Evolutionary conservation across 1,140 invertebrate species (phyloP).

Genomic region (Temnothorax longispinosus): DNA sequence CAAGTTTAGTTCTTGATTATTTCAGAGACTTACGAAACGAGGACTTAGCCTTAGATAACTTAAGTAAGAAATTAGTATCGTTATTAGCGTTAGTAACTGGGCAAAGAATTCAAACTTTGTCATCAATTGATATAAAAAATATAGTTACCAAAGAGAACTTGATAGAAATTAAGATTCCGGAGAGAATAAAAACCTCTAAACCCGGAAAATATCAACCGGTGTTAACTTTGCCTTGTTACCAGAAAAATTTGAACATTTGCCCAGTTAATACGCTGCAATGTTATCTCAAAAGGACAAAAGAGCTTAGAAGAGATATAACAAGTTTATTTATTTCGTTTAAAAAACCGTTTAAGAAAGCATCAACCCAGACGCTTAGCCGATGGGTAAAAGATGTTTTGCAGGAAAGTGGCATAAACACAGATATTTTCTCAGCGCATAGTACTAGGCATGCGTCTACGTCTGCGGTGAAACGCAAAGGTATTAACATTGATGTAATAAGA

Average conservation of each 20-base stretch:
- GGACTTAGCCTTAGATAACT: neutral
- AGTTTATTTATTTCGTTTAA: neutral
- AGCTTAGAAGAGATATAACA: neutral
- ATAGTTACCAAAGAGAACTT: neutral
- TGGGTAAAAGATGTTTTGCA: neutral
- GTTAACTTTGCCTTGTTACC: too few relatives aligned
- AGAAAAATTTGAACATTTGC: too few relatives aligned
- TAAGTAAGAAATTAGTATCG: neutral
- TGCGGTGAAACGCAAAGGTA: neutral
- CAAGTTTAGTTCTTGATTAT: neutral
- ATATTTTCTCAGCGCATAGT: neutral
- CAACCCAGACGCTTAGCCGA: neutral
- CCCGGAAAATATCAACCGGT: too few relatives aligned
- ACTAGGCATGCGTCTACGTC: neutral
- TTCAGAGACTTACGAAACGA: neutral
- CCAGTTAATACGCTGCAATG: too few relatives aligned
- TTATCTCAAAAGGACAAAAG: neutral
- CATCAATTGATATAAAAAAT: neutral
- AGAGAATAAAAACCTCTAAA: too few relatives aligned
- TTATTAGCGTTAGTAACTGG: neutral
- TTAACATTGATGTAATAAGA: neutral
- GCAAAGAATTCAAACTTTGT: neutral
- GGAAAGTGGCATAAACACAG: neutral
- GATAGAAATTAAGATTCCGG: neutral
- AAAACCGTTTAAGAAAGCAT: neutral